Evolutionary conservation across 1,140 invertebrate genomes (phyloP).

Genomic region (Helicorthomorpha holstii): DNA sequence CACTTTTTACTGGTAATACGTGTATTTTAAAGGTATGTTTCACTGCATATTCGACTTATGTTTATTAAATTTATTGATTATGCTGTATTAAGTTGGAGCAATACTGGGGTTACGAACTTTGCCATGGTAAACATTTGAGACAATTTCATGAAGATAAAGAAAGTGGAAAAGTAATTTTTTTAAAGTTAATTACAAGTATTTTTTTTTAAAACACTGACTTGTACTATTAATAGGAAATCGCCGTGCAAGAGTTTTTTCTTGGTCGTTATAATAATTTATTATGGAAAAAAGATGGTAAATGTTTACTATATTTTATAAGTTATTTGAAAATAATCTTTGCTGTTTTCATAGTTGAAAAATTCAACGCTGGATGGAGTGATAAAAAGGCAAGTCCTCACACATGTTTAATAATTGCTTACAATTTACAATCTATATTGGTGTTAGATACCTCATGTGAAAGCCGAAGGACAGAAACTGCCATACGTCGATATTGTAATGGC

Average conservation of each 20-base stretch:
- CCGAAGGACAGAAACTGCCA: constrained; percentile 70
- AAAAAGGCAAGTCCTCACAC: not conserved
- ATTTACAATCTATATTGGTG: not conserved
- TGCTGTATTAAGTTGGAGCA: constrained; percentile 50
- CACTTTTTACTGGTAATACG: constrained; percentile 46
- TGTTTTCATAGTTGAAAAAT: not conserved
- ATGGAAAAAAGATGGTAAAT: constrained; percentile 27
- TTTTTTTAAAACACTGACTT: not conserved
- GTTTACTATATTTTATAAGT: not conserved
- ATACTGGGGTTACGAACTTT: constrained; percentile 96
- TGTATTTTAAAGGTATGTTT: constrained; percentile 30
- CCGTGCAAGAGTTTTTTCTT: constrained; percentile 65
- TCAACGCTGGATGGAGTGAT: not conserved
- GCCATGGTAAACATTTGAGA: constrained; percentile 72
- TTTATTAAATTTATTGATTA: constrained; percentile 7
- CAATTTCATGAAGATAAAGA: constrained; percentile 94
- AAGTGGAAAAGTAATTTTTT: constrained; percentile 19
- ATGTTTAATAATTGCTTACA: not conserved
- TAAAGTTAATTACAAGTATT: not conserved
- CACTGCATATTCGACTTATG: not conserved
- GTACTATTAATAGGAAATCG: constrained; percentile 44
- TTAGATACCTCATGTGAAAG: constrained; percentile 42
- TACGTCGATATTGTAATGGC: constrained; percentile 32
- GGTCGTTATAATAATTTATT: constrained; percentile 47
- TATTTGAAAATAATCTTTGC: too few relatives aligned